phyloP scores from a whole-genome alignment of 2,888 invertebrate species.

The Trichogramma evanescens region DNA sequence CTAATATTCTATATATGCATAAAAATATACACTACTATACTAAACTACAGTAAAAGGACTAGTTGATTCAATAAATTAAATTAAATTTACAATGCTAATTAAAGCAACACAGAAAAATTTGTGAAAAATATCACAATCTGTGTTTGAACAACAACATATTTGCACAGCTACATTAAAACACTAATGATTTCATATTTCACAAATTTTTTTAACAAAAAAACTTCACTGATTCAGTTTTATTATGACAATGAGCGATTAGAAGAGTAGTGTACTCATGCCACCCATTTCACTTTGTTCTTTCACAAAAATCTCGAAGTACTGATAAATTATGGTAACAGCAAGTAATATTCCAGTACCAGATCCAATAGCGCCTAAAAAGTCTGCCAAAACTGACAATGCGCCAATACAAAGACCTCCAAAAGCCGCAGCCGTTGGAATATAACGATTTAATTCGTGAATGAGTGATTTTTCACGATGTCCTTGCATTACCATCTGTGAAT shows the following conservation, averaged over 20 bases:
- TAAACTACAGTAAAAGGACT: too few species aligned
- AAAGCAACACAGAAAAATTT: too few species aligned
- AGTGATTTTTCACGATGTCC: constrained; percentile 98
- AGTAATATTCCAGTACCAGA: constrained; percentile 97
- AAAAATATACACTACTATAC: too few species aligned
- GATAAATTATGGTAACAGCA: constrained; percentile 99
- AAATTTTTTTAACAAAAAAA: background rate
- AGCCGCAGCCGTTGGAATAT: constrained; percentile 99
- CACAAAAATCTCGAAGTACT: constrained; percentile 99
- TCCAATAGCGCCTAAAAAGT: constrained; percentile 98
- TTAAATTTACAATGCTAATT: too few species aligned
- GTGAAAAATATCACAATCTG: too few species aligned
- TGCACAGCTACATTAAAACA: too few species aligned
- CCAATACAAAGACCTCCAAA: constrained; percentile 99
- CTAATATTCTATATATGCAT: too few species aligned
- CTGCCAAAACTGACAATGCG: constrained; percentile 94
- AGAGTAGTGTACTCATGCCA: constrained; percentile 94
- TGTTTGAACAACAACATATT: too few species aligned
- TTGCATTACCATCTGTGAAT: constrained; percentile 99
- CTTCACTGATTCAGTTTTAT: constrained; percentile 19
- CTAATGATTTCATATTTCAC: background rate
- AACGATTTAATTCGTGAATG: constrained; percentile 98
- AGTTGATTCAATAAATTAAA: too few species aligned
- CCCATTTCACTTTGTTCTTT: constrained; percentile 99
- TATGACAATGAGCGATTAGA: constrained; percentile 58